Conservation (phyloP, 2,888 invertebrate species). For the Tipula vernalis region DNA sequence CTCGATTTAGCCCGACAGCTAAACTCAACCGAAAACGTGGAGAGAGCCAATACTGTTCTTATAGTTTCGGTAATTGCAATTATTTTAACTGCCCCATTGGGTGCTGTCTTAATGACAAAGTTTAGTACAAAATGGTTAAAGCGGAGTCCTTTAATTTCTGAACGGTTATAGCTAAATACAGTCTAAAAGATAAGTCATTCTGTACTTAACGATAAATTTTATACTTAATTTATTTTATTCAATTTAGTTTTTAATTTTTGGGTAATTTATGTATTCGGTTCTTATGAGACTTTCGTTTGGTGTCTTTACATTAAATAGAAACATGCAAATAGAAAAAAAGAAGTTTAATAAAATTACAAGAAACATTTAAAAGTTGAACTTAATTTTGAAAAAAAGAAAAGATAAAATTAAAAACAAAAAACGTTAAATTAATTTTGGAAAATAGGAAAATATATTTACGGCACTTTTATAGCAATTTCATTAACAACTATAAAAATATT, state of each 20-base stretch:
- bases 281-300: not conserved
- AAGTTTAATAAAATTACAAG: not conserved
- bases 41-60: conserved; percentile 37
- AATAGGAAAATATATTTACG: not conserved
- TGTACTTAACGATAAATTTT: not conserved
- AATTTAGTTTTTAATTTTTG: not conserved
- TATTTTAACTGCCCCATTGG: conserved; percentile 43
- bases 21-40: conserved; percentile 25
- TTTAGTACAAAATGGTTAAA: conserved; percentile 32
- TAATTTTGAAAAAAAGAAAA: not conserved
- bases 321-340: not conserved
- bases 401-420: too few relatives aligned
- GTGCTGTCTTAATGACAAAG: conserved; percentile 36
- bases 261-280: not conserved
- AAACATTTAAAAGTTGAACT: not conserved
- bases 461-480: not conserved
- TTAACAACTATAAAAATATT: not conserved
- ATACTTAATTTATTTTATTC: not conserved
- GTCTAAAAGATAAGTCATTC: not conserved
- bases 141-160: not conserved
- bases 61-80: conserved; percentile 41
- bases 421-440: not conserved
- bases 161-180: not conserved
- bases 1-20: conserved; percentile 40
- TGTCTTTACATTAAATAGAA: not conserved